Evolutionary conservation across 1,140 invertebrate genomes (phyloP), one percentile per base, ranked within the genome.

Genomic region (Argopecten irradians): DNA sequence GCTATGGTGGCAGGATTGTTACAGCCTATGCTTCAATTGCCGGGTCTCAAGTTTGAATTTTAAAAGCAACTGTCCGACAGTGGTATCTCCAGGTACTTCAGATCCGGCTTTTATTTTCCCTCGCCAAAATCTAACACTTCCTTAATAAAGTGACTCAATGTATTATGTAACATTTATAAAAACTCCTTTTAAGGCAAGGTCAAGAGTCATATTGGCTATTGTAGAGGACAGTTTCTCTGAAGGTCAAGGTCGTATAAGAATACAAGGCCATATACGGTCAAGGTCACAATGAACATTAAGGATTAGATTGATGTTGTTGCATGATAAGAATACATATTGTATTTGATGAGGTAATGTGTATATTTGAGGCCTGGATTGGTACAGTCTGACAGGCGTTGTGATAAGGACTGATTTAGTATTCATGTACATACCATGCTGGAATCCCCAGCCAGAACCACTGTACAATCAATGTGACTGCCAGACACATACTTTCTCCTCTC

Each of bases 391-490:
- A 71, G 55, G 55, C 28, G 22, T 28, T 16, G 5, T 11, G 55
- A 71, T 71, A 71, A 28, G 55, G 22, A 71, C 55, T 71, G 55
- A 71, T 71, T 71, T 71, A 71, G 55, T 28, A 71, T 71, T n/a
- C 55, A 71, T 71, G 28, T 28, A 71, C 22, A 71, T n/a, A 71
- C 0, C 55, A 71, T 71, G 28, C 28, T 28, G n/a, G n/a, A 5
- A 71, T 46, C 28, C 22, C 8, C 55, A 28, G 55, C 55, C n/a
- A 71, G 43, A 46, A 46, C 9, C 22, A 19, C 43, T 14, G 14
- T 46, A 46, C 22, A 71, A 55, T 55, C 55, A 71, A 71, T 71
- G 22, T 71, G 0, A 71, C 55, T 71, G 55, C 5, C 22, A 71
- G 55, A 2, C 55, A n/a, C 22, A 2, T n/a, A 0, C 55, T n/a